Evolutionary conservation across 2,888 invertebrate species (phyloP), one percentile per base, ranked within the genome.

Genomic region (Penaeus monodon): DNA sequence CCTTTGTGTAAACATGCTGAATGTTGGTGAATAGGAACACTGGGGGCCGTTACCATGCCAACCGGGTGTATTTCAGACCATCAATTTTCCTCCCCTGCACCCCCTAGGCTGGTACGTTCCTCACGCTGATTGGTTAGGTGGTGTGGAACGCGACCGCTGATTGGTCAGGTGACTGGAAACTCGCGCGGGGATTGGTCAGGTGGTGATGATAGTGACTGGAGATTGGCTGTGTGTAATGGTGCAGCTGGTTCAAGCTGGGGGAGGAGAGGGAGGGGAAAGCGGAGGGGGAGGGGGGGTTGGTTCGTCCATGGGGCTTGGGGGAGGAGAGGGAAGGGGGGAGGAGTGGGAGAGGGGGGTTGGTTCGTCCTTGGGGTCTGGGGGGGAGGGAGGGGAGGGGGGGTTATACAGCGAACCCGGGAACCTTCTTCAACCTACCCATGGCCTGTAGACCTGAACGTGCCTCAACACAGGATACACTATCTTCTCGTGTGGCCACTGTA

Each of bases 61-160:
- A 86, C 86, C 78, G 70, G 83, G 86, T 86, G 86, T 86, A 86
- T 86, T 86, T 86, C 86, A 86, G 86, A 81, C 86, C 86, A 86
- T 73, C 86, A 82, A 79, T 83, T 83, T 83, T 79, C 86, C 68
- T 70, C 86, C 82, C 82, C 86, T 76, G 64, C 81, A 17, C 65
- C 76, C 76, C 78, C 78, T 77, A 77, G 77, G 57, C 86, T 70
- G 73, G 64, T 70, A 82, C 82, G 78, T 83, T 82, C 86, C 86
- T 83, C 86, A 76, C 79, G 81, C 70, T 82, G 82, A 86, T 86
- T 86, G 86, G 86, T 86, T 81, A 86, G 86, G 86, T 86, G 86
- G 81, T 66, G 86, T 64, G 82, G 82, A 77, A 86, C 86, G 74
- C 86, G 78, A 33, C 65, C 78, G 63, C 73, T 82, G 86, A 81